phyloP scores from a whole-genome alignment of 2,113 vertebrate genomes.

The Coreoperca whiteheadi region DNA sequence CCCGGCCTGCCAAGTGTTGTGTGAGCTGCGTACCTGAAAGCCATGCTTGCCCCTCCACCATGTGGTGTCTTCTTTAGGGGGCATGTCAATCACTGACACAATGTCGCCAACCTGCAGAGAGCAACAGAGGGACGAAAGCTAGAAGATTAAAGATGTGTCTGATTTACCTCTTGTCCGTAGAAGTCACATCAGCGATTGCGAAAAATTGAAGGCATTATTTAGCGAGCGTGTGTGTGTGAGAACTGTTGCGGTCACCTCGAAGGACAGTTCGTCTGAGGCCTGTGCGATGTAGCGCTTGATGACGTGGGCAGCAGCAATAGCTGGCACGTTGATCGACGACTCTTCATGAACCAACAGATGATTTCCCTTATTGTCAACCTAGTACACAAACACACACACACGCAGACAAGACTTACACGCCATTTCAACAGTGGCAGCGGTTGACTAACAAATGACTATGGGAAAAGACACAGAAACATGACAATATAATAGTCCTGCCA shows the following conservation, averaged over 20 bases:
- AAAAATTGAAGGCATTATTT: background rate
- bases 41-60: conserved; percentile 99
- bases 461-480: background rate
- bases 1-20: background rate
- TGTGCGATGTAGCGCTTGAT: conserved; percentile 98
- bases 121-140: background rate
- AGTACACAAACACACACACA: conserved; percentile 25
- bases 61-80: conserved; percentile 96
- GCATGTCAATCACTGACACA: conserved; percentile 99
- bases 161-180: background rate
- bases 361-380: conserved; percentile 99
- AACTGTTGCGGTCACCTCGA: conserved; percentile 87
- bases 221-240: background rate
- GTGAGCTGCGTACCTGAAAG: conserved; percentile 89
- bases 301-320: conserved; percentile 97
- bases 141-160: background rate
- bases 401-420: background rate
- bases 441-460: background rate
- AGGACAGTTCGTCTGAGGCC: conserved; percentile 95
- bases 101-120: conserved; percentile 95
- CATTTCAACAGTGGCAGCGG: background rate
- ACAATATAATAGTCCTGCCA: background rate
- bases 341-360: conserved; percentile 97
- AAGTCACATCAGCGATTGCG: background rate
- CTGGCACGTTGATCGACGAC: conserved; percentile 97